Evolutionary conservation across 64 coral and sea anemone genomes (phyloP).

Genomic region (Dendrophyllia cribrosa): DNA sequence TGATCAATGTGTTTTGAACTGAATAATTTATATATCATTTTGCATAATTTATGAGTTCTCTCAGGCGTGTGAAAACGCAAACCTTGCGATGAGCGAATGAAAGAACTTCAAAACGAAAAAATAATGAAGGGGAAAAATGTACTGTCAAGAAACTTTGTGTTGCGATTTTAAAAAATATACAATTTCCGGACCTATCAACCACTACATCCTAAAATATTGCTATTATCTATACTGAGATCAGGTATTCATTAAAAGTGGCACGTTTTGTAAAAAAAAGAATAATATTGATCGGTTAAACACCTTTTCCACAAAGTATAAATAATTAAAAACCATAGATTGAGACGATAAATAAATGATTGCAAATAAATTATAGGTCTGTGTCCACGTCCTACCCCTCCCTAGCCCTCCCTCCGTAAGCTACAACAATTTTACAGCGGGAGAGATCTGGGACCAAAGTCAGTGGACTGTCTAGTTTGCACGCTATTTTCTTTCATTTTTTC

Average conservation of each 20-base stretch:
- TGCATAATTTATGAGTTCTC: constrained; percentile 32
- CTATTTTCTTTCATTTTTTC: background rate
- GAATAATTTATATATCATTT: background rate
- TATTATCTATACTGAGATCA: too few relatives aligned
- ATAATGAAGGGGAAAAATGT: too few relatives aligned
- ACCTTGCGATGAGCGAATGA: background rate
- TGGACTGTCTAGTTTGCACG: background rate
- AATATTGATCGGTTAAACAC: background rate
- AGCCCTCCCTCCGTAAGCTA: too few relatives aligned
- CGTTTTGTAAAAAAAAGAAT: background rate
- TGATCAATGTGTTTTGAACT: background rate
- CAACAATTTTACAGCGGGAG: background rate
- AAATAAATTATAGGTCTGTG: too few relatives aligned
- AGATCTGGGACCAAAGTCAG: background rate
- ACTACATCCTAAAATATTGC: too few relatives aligned
- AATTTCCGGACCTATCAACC: too few relatives aligned
- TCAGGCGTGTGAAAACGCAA: background rate
- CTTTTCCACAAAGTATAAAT: background rate
- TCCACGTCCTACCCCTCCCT: too few relatives aligned
- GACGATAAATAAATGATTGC: too few relatives aligned
- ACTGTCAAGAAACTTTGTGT: too few relatives aligned
- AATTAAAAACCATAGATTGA: too few relatives aligned
- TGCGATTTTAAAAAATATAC: too few relatives aligned
- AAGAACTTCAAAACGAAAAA: background rate
- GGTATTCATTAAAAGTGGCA: background rate